Evolutionary conservation across 2,797 vertebrate species (phyloP), one percentile per base, ranked within the genome.

Genomic region (Enteromius mattozi): DNA sequence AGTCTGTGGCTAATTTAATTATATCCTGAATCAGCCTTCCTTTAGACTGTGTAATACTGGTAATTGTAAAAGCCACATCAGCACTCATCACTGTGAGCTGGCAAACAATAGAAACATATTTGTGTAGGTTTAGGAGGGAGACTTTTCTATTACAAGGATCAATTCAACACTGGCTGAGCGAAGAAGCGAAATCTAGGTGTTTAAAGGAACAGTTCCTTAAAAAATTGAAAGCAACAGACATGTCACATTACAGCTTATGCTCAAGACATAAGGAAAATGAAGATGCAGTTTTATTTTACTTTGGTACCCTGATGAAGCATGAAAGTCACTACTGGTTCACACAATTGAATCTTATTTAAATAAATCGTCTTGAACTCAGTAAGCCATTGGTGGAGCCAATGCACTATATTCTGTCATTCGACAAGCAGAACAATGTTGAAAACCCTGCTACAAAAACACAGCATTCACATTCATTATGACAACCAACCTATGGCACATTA

Each of bases 21-120:
- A 51, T 3, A 37, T 27, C 27, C 75, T 16, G 9, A 13, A 65
- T 74, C 51, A 47, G 5, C 54, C 40, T 83, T 56, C 47, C 61
- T 83, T 54, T 49, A 74, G 59, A 7, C 33, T 56, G 47, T 51
- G 24, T 49, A 42, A 12, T 42, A 30, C 63, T 35, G 33, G 66
- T 68, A 27, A 65, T 27, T 54, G 81, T 54, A 76, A n/a, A 56
- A 56, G 10, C 70, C 40, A 21, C 45, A 66, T 83, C 81, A 76
- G 33, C 71, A 37, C 40, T 82, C 81, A 51, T 75, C 66, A 30
- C 17, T 30, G 54, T 2, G 37, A 82, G 30, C 17, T 35, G 54
- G 69, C 3, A 59, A 61, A 81, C 69, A 72, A 81, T 13, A 47
- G 24, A 72, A 82, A 63, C 1, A 12, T 35, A 33, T 74, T 63